phyloP scores from a whole-genome alignment of 2,113 vertebrate species.

The western clawed frog (Xenopus tropicalis) region UCB_Xtro_10.0 CM004447.2:47884501-47885000 shows the following conservation, averaged over 20 bases:
- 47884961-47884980: neutral
- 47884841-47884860: constrained; percentile 11
- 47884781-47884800: neutral
- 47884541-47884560: no score
- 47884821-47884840: neutral
- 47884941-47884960: no score
- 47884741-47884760: neutral
- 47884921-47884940: constrained; percentile 10
- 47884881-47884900: constrained; percentile 9
- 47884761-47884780: constrained; percentile 1
- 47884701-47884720: neutral
- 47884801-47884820: neutral
- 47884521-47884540: no score
- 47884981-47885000: neutral
- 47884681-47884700: neutral
- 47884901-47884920: constrained; percentile 28
- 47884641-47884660: no score
- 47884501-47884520: no score
- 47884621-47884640: no score
- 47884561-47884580: no score
- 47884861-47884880: neutral
- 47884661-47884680: no score
- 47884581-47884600: no score
- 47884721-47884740: neutral
- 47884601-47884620: no score